A percentile compares a stretch with the other conserved stretches of the same genome.
These are phyloP conservation scores for Rhineura floridana DNA, from an alignment of 2,113 vertebrate species.

Conservation along the genomic window DNA sequence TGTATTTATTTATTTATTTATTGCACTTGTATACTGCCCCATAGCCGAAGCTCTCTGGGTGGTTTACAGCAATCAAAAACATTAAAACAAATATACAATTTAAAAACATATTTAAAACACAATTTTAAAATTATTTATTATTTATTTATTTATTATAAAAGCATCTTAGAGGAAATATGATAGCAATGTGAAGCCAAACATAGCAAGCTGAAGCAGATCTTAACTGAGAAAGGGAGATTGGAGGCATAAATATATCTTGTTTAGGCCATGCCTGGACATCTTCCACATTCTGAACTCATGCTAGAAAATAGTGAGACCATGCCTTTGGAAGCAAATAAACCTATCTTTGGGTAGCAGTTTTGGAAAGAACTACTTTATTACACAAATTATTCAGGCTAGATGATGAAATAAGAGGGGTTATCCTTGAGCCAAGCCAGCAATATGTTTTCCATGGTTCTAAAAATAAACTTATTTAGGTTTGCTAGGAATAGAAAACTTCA, in stretches of 20 bases:
- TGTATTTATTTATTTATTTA: too few relatives aligned
- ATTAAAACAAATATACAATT: too few relatives aligned
- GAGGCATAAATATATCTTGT: too few relatives aligned
- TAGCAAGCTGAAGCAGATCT: neutral
- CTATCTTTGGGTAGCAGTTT: too few relatives aligned
- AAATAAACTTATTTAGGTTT: neutral
- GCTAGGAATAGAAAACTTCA: neutral
- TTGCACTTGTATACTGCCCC: too few relatives aligned
- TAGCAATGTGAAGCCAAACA: neutral
- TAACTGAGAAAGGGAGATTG: neutral
- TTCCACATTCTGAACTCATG: neutral
- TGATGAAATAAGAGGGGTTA: neutral
- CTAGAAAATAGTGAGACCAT: rapidly evolving
- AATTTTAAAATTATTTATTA: too few relatives aligned
- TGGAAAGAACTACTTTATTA: neutral
- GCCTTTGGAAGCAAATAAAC: neutral
- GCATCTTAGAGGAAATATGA: neutral
- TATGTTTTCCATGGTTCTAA: neutral
- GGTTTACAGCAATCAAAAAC: too few relatives aligned
- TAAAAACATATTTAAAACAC: too few relatives aligned
- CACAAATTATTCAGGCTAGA: neutral
- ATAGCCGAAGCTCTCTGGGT: too few relatives aligned
- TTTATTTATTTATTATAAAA: too few relatives aligned
- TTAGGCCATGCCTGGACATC: neutral
- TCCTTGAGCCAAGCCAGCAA: neutral